A percentile compares a stretch with the other conserved stretches of the same genome.
Evolutionary conservation across 2,797 vertebrate species (phyloP).

Genomic region (Ctenopoma kingsleyae): DNA sequence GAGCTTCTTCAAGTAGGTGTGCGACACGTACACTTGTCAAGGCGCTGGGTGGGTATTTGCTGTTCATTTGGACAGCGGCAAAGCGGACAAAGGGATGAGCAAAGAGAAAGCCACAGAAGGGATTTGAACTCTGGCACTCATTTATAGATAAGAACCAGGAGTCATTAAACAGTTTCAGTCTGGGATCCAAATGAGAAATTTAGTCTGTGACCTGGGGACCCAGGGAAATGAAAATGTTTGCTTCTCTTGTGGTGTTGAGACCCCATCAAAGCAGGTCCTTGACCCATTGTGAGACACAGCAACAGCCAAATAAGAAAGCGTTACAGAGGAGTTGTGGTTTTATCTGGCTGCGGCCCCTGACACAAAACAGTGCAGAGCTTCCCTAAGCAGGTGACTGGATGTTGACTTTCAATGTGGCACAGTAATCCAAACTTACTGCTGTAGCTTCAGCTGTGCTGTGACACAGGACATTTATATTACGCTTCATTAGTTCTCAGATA

Average conservation of each 20-base stretch:
- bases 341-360: conserved; percentile 18
- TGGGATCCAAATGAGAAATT: conserved; percentile 51
- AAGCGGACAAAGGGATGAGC: conserved; percentile 40
- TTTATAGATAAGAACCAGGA: conserved; percentile 49
- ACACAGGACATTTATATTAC: not conserved
- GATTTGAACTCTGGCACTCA: conserved; percentile 52
- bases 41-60: conserved; percentile 23
- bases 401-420: not conserved
- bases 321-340: conserved; percentile 12
- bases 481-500: not conserved
- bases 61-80: conserved; percentile 39
- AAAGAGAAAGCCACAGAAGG: conserved; percentile 30
- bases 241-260: conserved; percentile 40
- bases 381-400: not conserved
- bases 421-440: conserved; percentile 7
- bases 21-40: conserved; percentile 26
- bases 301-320: conserved; percentile 16
- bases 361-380: conserved; percentile 2
- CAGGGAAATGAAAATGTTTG: conserved; percentile 37
- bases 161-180: conserved; percentile 47
- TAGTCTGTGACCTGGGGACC: conserved; percentile 30
- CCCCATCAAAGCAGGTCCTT: conserved; percentile 31
- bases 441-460: not conserved
- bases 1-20: conserved; percentile 41
- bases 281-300: conserved; percentile 27